These are phyloP conservation scores for Drosophila falleni DNA, from an alignment of 2,888 invertebrate species.

Conservation along the genomic window DNA sequence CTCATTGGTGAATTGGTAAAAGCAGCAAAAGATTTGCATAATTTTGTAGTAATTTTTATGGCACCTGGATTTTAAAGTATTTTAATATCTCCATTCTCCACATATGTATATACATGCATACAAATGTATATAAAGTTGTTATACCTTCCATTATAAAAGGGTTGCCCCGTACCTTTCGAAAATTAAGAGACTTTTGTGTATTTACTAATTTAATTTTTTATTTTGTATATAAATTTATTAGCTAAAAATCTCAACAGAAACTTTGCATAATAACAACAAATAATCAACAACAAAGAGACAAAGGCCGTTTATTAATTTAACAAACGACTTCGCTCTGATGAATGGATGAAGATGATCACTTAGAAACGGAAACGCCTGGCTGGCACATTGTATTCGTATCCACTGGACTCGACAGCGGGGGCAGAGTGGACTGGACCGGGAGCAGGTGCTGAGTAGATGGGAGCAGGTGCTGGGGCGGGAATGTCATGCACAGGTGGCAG, in stretches of 20 bases:
- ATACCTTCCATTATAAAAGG: constrained; percentile 8
- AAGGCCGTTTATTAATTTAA: constrained; percentile 70
- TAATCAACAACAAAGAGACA: constrained; percentile 69
- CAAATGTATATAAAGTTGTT: neutral
- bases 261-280: constrained; percentile 79
- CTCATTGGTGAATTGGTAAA: constrained; percentile 20
- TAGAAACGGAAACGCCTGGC: constrained; percentile 78
- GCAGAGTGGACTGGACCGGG: constrained; percentile 33
- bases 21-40: constrained; percentile 39
- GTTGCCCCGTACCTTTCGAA: neutral
- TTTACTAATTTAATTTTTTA: constrained; percentile 48
- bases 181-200: constrained; percentile 29
- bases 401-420: constrained; percentile 36
- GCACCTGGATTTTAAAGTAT: constrained; percentile 36
- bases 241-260: constrained; percentile 74
- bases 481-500: constrained; percentile 34
- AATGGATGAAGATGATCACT: constrained; percentile 27
- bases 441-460: constrained; percentile 37
- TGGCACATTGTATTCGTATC: constrained; percentile 73
- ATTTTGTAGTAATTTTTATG: constrained; percentile 32
- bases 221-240: constrained; percentile 60
- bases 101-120: neutral
- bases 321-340: constrained; percentile 46
- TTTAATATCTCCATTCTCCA: constrained; percentile 12
- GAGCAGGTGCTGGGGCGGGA: constrained; percentile 40